Evolutionary conservation across 2,113 vertebrate species (phyloP).

Genomic region (Mormyrus lacerda): DNA sequence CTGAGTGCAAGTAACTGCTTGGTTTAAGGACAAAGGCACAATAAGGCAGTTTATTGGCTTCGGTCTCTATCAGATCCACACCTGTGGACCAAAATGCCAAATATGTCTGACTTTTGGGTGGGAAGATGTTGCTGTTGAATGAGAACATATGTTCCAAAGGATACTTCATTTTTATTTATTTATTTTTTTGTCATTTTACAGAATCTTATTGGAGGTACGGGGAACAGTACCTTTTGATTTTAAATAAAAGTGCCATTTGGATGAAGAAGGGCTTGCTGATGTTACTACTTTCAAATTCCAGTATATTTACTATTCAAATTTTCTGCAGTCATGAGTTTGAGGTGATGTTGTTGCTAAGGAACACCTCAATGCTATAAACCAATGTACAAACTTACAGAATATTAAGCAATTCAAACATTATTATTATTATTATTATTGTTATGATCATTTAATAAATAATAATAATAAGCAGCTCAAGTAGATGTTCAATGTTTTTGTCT

Average conservation of each 20-base stretch:
- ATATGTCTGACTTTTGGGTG: neutral
- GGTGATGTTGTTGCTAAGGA: neutral
- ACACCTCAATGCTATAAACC: neutral
- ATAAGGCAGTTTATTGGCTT: neutral
- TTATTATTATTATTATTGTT: neutral
- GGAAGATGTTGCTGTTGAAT: neutral
- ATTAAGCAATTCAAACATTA: neutral
- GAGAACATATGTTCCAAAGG: neutral
- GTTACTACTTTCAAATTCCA: neutral
- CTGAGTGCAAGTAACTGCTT: constrained; percentile 46
- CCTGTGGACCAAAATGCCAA: neutral
- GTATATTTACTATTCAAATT: neutral
- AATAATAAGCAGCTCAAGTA: neutral
- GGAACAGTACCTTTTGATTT: neutral
- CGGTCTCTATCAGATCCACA: neutral
- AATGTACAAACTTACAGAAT: neutral
- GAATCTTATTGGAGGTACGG: neutral
- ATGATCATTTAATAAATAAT: neutral
- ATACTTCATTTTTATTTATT: neutral
- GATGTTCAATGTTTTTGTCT: neutral
- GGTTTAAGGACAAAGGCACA: neutral
- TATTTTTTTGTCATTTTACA: neutral
- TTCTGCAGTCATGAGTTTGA: neutral
- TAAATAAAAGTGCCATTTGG: neutral
- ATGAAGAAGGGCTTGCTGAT: constrained; percentile 10